Conservation (phyloP, 2,797 vertebrate species). For the Lateolabrax maculatus region DNA sequence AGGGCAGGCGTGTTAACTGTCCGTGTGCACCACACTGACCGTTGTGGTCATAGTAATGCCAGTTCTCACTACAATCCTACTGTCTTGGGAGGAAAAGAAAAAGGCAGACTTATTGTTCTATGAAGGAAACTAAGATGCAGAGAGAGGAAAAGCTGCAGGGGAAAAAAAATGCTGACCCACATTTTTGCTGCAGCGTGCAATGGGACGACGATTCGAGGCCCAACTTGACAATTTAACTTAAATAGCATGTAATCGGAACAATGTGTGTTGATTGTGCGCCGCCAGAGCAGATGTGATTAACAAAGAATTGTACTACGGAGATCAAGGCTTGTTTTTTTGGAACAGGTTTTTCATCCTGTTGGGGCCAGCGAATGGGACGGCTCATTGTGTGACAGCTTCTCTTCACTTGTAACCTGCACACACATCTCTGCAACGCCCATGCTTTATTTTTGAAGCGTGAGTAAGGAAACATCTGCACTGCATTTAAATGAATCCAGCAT, state of each 20-base stretch:
- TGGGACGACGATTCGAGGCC: constrained; percentile 64
- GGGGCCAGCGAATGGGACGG: constrained; percentile 25
- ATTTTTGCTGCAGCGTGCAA: constrained; percentile 72
- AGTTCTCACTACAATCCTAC: constrained; percentile 44
- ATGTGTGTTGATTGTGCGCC: constrained; percentile 75
- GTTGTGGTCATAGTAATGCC: constrained; percentile 55
- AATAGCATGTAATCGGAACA: constrained; percentile 75
- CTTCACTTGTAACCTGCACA: constrained; percentile 33
- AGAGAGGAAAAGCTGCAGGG: constrained; percentile 62
- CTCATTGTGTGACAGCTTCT: constrained; percentile 41
- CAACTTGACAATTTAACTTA: constrained; percentile 70
- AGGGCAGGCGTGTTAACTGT: neutral
- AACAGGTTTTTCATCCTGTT: constrained; percentile 49
- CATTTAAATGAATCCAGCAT: constrained; percentile 33
- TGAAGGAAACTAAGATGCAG: constrained; percentile 72
- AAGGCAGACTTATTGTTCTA: constrained; percentile 78
- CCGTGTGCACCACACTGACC: constrained; percentile 22
- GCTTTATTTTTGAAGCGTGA: constrained; percentile 35
- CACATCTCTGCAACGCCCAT: constrained; percentile 13
- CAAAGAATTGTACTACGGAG: constrained; percentile 58
- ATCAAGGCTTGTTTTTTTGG: constrained; percentile 44
- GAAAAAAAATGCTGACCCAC: constrained; percentile 72
- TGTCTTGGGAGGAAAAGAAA: constrained; percentile 51
- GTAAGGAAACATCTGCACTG: constrained; percentile 52
- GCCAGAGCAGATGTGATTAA: constrained; percentile 73